Base-by-base conservation (phyloP, 2,797 vertebrate species). In the Myotis myotis region DNA sequence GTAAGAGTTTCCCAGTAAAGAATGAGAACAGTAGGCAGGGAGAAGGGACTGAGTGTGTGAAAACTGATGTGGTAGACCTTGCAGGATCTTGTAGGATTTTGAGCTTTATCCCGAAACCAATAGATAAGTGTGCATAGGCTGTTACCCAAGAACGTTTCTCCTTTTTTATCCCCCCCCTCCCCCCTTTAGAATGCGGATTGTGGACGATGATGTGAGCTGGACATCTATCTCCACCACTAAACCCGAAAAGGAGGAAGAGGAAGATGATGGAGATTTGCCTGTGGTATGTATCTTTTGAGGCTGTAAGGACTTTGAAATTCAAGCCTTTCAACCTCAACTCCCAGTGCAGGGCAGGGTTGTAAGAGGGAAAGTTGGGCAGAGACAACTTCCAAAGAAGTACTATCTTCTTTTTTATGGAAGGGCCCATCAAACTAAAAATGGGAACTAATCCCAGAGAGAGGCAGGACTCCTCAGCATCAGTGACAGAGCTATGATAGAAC, bases 171-270 rank as follows among this genome's bases (percentile, higher is more conserved):
- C 4, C 7, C 22, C 30, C 3, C 44, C 11, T 44, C 17, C 1
- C 16, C 3, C 4, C 9, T 96, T 30, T 96, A 99, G 99, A 87
- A 99, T 99, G 96, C 99, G 99, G 85, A 99, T 99, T 95, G 99
- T 99, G 41, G 99, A 99, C 94, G 99, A 99, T 95, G 98, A 99
- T 88, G 98, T 99, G 81, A 98, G 99, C 92, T 99, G 99, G 99
- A 98, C 97, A 88, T 98, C 98, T 80, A 97, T 98, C 89, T 97
- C 98, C 93, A 74, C 97, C 95, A 51, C 76, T 53, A 98, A 98
- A 66, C 71, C 96, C 2, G 98, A 98, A 38, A 98, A 99, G 70
- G 97, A 97, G 9, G 98, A 98, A 17, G 99, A 99, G 70, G 99
- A 99, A 20, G 99, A 99, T 87, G 99, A 92, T 98, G 99, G 98